A percentile compares a stretch with the other conserved stretches of the same genome.
phyloP scores from a whole-genome alignment of 2,797 vertebrate species.

The Acestrorhynchus altus region DNA sequence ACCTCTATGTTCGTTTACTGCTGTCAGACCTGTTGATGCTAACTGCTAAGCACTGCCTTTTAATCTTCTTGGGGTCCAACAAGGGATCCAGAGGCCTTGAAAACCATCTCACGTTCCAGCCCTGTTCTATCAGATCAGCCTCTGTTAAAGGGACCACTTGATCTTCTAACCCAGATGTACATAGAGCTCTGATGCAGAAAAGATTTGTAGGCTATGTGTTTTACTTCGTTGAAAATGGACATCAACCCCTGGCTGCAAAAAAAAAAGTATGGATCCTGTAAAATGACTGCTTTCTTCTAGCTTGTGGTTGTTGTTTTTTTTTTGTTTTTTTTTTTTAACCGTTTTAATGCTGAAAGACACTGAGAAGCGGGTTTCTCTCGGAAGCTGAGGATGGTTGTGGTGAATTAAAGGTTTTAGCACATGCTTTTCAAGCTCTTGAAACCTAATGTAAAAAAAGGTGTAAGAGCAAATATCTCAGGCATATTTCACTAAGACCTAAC shows the following conservation, averaged over 20 bases:
- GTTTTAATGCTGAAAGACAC: constrained; percentile 28
- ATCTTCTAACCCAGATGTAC: constrained; percentile 36
- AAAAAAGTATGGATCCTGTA: constrained; percentile 28
- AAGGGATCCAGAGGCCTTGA: background rate
- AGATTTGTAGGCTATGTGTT: constrained; percentile 35
- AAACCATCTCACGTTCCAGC: no score
- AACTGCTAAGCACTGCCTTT: constrained; percentile 35
- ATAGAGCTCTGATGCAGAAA: constrained; percentile 22
- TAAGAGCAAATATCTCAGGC: constrained; percentile 68
- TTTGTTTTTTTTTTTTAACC: constrained; percentile 3
- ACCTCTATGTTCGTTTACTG: constrained; percentile 29
- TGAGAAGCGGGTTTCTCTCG: background rate
- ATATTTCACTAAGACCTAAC: constrained; percentile 58
- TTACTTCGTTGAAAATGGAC: constrained; percentile 3
- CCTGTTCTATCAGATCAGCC: constrained; percentile 2
- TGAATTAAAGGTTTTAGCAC: constrained; percentile 6
- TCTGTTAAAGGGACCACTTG: constrained; percentile 51
- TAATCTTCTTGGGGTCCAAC: constrained; percentile 20
- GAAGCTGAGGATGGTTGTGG: constrained; percentile 1
- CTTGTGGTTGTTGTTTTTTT: no score
- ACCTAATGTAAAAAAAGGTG: constrained; percentile 18
- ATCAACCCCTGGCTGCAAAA: constrained; percentile 31
- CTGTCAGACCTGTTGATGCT: constrained; percentile 28
- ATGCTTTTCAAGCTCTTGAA: background rate
- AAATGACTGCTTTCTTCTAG: constrained; percentile 21